phyloP scores from a whole-genome alignment of 2,797 vertebrate species.

The Aselliscus stoliczkanus region DNA sequence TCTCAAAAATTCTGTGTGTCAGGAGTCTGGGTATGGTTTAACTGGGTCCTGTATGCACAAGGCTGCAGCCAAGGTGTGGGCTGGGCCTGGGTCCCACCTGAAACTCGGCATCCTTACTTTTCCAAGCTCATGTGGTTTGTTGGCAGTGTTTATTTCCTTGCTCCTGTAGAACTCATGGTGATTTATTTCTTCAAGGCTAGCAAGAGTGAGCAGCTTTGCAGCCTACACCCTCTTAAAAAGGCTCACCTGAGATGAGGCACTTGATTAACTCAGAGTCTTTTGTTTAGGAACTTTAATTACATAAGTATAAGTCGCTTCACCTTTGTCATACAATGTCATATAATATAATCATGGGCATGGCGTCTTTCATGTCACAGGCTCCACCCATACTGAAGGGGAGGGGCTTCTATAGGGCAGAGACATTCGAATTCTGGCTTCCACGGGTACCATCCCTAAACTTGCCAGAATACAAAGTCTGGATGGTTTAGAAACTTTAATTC shows the following conservation, averaged over 20 bases:
- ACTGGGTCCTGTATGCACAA: too few species aligned
- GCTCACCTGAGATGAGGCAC: background rate
- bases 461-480: background rate
- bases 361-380: background rate
- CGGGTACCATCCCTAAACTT: background rate
- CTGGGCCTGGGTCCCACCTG: background rate
- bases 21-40: too few species aligned
- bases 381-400: background rate
- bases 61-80: background rate
- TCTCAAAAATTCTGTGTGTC: too few species aligned
- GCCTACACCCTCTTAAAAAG: background rate
- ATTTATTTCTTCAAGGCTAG: background rate
- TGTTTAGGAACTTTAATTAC: background rate
- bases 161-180: background rate
- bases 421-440: background rate
- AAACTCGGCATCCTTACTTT: background rate
- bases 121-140: background rate
- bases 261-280: background rate
- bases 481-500: too few species aligned
- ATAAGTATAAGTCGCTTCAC: background rate
- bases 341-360: background rate
- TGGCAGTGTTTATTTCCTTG: too few species aligned
- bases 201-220: background rate
- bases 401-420: rapidly evolving
- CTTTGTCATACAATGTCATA: background rate